Conservation (phyloP, 2,113 vertebrate genomes). For the Microcebus jonahi region DNA sequence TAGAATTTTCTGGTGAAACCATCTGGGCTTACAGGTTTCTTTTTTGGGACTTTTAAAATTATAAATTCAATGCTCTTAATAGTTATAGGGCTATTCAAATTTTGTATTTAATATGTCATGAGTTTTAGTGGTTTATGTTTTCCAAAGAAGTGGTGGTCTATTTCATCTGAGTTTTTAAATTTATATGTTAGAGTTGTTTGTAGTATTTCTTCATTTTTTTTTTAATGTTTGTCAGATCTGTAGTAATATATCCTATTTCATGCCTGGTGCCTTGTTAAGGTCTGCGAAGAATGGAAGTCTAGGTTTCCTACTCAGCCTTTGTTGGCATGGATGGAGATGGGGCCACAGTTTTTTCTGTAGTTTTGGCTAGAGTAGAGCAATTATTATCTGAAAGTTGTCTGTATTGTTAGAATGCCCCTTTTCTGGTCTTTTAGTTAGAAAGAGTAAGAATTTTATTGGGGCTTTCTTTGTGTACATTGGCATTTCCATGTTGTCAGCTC, state of each 20-base stretch:
- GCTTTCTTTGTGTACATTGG: not conserved
- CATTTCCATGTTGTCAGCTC: not conserved
- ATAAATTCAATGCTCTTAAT: not conserved
- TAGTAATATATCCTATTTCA: not conserved
- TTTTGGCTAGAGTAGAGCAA: not conserved
- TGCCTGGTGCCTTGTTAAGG: not conserved
- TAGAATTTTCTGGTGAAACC: not conserved
- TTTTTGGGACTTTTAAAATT: not conserved
- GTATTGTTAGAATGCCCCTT: not conserved
- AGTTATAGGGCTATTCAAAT: not conserved
- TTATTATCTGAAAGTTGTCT: not conserved
- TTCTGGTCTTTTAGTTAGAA: not conserved
- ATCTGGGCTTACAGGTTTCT: not conserved
- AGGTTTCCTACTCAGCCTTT: not conserved
- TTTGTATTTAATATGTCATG: not conserved
- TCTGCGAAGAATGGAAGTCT: not conserved
- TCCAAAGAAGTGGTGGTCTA: not conserved
- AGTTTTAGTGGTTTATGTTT: not conserved
- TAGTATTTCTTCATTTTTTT: not conserved
- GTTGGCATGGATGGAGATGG: not conserved
- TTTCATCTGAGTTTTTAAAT: slow-evolving; percentile 1
- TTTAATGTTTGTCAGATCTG: not conserved
- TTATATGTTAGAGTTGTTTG: not conserved
- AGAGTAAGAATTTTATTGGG: not conserved
- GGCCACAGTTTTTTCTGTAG: not conserved